phyloP scores from a whole-genome alignment of 2,888 invertebrate species.

The Rhogogaster chlorosoma region DNA sequence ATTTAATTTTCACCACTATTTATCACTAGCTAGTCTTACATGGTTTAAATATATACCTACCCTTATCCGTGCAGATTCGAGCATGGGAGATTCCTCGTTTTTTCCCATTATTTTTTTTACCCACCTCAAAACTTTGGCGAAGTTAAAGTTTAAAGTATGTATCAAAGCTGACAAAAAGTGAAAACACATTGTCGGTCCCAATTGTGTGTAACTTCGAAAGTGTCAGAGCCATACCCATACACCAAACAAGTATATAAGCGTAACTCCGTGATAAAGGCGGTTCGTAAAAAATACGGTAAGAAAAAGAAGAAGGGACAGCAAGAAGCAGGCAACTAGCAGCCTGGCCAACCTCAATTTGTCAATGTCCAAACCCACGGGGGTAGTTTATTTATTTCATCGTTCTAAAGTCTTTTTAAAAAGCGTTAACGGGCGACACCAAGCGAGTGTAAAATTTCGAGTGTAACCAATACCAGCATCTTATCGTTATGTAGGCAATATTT shows the following conservation, averaged over 20 bases:
- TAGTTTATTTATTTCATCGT: constrained; percentile 41
- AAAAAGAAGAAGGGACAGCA: constrained; percentile 16
- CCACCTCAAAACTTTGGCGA: neutral
- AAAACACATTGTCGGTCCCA: constrained; percentile 18
- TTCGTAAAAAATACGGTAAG: constrained; percentile 20
- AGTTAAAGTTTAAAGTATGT: constrained; percentile 2
- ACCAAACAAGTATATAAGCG: neutral
- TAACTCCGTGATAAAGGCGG: constrained; percentile 14
- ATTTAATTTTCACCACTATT: constrained; percentile 27
- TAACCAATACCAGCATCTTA: neutral
- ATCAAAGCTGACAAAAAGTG: neutral
- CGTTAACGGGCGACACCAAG: constrained; percentile 26
- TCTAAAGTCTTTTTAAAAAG: constrained; percentile 26
- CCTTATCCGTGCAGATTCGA: too few relatives aligned
- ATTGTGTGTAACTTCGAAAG: constrained; percentile 17
- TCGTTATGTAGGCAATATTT: neutral
- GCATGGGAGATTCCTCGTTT: neutral
- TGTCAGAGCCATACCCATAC: constrained; percentile 7
- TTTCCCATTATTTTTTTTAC: neutral
- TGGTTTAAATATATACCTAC: neutral
- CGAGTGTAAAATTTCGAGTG: neutral
- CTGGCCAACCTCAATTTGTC: constrained; percentile 36
- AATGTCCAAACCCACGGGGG: constrained; percentile 30
- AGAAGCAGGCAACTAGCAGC: constrained; percentile 31
- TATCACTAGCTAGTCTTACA: neutral